Conservation (phyloP, 2,797 vertebrate genomes). For the Gephyroberyx darwinii region DNA sequence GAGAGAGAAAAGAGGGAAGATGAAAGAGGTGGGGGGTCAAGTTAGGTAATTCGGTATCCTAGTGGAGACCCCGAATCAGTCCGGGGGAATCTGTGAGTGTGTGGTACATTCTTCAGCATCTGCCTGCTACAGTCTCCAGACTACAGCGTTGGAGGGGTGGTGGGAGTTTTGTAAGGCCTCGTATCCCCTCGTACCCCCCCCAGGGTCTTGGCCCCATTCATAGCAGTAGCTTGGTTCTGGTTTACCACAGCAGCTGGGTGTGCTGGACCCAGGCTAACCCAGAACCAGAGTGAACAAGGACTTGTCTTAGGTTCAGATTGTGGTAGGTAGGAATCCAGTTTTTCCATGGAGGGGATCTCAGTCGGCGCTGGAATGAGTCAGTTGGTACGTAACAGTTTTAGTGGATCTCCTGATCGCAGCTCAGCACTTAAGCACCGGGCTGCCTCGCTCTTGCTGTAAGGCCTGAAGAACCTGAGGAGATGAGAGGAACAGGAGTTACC, state of each 20-base stretch:
- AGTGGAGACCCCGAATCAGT: conserved; percentile 10
- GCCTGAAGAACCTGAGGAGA: conserved; percentile 85
- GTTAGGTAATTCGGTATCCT: neutral
- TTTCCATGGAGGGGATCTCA: neutral
- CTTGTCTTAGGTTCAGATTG: conserved; percentile 4
- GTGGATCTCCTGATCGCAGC: neutral
- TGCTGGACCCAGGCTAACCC: neutral
- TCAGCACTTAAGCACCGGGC: conserved; percentile 88
- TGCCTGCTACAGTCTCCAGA: conserved; percentile 51
- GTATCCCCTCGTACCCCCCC: conserved; percentile 23
- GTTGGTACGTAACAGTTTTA: conserved; percentile 4
- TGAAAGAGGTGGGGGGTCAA: neutral
- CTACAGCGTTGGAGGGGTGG: conserved; percentile 20
- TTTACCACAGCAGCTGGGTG: conserved; percentile 31
- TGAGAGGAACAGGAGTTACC: neutral
- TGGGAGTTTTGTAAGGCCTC: conserved; percentile 69
- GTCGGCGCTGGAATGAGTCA: conserved; percentile 14
- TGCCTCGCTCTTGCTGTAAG: conserved; percentile 88
- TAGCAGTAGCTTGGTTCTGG: conserved; percentile 3
- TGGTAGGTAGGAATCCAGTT: neutral
- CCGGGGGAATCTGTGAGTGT: conserved; percentile 38
- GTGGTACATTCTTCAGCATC: conserved; percentile 65
- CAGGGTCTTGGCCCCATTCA: conserved; percentile 17
- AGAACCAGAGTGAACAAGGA: conserved; percentile 11
- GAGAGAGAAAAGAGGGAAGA: neutral